phyloP scores from a whole-genome alignment of 1,140 invertebrate genomes.

The Chironomus tepperi region DNA sequence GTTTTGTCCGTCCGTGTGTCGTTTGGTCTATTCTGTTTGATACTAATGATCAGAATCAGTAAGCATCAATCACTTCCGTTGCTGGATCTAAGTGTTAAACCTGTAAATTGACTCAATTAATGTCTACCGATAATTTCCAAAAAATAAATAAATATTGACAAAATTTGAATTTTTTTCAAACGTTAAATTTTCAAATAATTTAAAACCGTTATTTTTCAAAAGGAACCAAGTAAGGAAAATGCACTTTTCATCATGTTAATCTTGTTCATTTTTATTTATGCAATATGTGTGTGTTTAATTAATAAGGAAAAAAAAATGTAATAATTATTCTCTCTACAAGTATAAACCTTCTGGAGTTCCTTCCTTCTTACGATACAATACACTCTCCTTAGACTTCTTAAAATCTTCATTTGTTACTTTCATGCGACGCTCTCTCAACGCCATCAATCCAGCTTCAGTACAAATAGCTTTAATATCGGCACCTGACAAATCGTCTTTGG shows the following conservation, averaged over 20 bases:
- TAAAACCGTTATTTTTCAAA: slow-evolving; percentile 16
- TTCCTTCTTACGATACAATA: slow-evolving; percentile 98
- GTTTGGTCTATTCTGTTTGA: too few species aligned
- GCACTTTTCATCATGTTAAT: too few species aligned
- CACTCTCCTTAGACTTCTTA: slow-evolving; percentile 98
- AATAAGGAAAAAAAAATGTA: slow-evolving; percentile 29
- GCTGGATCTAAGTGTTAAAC: too few species aligned
- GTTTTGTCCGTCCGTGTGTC: too few species aligned
- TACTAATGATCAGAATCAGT: too few species aligned
- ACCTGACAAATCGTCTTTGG: slow-evolving; percentile 98
- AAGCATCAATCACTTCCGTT: too few species aligned
- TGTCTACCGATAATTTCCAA: too few species aligned
- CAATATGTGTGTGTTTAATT: not conserved
- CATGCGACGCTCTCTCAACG: slow-evolving; percentile 94
- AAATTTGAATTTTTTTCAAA: too few species aligned
- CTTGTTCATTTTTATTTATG: not conserved
- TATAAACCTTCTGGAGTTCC: slow-evolving; percentile 98
- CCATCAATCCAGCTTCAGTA: slow-evolving; percentile 97
- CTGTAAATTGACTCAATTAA: too few species aligned
- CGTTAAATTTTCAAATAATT: not conserved
- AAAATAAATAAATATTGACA: too few species aligned
- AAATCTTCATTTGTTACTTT: slow-evolving; percentile 99
- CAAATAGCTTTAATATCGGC: slow-evolving; percentile 98
- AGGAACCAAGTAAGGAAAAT: too few species aligned
- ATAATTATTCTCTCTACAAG: slow-evolving; percentile 58